Percentiles rank a stretch among this genome's conserved stretches.
Evolutionary conservation across 2,888 invertebrate genomes (phyloP).

Genomic region (Ditula angustiorana): DNA sequence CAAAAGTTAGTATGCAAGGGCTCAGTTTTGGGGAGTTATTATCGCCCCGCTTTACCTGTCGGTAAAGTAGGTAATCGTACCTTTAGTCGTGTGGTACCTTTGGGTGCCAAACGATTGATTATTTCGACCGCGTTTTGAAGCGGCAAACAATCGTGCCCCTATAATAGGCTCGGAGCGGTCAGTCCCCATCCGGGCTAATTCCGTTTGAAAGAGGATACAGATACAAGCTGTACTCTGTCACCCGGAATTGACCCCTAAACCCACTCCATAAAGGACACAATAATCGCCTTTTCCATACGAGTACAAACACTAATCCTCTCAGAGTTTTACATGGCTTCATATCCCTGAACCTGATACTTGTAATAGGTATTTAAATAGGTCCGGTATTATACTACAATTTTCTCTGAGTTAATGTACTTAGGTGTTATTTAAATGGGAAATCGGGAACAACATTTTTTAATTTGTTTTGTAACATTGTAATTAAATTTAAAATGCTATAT

Average conservation of each 20-base stretch:
- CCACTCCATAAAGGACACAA: not conserved
- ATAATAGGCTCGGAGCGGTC: not conserved
- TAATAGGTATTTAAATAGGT: slow-evolving; percentile 6
- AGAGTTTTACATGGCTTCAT: slow-evolving; percentile 29
- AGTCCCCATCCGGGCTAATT: not conserved
- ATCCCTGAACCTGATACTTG: slow-evolving; percentile 17
- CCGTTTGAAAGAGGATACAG: not conserved
- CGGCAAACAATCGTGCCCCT: not conserved
- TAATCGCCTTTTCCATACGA: slow-evolving; percentile 19
- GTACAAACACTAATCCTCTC: slow-evolving; percentile 19
- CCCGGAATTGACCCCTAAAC: not conserved
- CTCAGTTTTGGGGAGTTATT: too few species aligned
- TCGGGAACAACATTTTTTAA: too few species aligned
- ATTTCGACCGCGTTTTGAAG: not conserved
- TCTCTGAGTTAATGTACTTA: not conserved
- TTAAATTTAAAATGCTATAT: too few species aligned
- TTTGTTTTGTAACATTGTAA: too few species aligned
- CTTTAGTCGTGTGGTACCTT: too few species aligned
- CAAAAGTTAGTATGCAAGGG: too few species aligned
- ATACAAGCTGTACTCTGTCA: not conserved
- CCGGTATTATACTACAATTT: not conserved
- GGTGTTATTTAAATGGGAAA: not conserved
- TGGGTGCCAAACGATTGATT: not conserved
- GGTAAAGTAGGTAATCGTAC: too few species aligned
- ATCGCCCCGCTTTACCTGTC: too few species aligned